Evolutionary conservation across 2,888 invertebrate species (phyloP).

Genomic region (Heliconius sara): DNA sequence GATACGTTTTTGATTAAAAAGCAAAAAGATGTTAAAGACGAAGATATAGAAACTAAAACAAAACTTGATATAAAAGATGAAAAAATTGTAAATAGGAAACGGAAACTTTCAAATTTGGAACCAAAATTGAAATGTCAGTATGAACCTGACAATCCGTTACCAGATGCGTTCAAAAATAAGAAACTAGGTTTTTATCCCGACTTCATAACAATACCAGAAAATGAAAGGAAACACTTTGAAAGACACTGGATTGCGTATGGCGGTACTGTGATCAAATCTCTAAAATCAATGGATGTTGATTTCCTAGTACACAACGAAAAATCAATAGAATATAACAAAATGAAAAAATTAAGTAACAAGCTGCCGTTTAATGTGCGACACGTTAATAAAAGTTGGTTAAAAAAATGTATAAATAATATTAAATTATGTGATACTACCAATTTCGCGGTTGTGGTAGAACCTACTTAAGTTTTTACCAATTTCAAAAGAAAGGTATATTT

Average conservation of each 20-base stretch:
- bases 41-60: slow-evolving; percentile 30
- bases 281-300: slow-evolving; percentile 67
- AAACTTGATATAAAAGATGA: slow-evolving; percentile 27
- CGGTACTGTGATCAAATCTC: slow-evolving; percentile 74
- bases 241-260: slow-evolving; percentile 87
- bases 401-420: slow-evolving; percentile 69
- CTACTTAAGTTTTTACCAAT: slow-evolving; percentile 38
- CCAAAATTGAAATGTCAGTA: slow-evolving; percentile 49
- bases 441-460: slow-evolving; percentile 64
- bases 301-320: slow-evolving; percentile 67
- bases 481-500: slow-evolving; percentile 15
- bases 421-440: slow-evolving; percentile 63
- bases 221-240: slow-evolving; percentile 68
- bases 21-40: slow-evolving; percentile 37
- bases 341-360: slow-evolving; percentile 64
- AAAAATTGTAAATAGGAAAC: slow-evolving; percentile 35
- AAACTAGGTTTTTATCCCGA: slow-evolving; percentile 77
- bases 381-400: slow-evolving; percentile 72
- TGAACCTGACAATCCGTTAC: slow-evolving; percentile 67
- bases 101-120: slow-evolving; percentile 30
- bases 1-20: slow-evolving; percentile 48
- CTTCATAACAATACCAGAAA: slow-evolving; percentile 71
- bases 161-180: slow-evolving; percentile 67
- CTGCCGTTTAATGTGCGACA: slow-evolving; percentile 61
- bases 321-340: slow-evolving; percentile 59